Base-by-base conservation (phyloP, 2,797 vertebrate genomes). In the Pangasius krempfi region DNA sequence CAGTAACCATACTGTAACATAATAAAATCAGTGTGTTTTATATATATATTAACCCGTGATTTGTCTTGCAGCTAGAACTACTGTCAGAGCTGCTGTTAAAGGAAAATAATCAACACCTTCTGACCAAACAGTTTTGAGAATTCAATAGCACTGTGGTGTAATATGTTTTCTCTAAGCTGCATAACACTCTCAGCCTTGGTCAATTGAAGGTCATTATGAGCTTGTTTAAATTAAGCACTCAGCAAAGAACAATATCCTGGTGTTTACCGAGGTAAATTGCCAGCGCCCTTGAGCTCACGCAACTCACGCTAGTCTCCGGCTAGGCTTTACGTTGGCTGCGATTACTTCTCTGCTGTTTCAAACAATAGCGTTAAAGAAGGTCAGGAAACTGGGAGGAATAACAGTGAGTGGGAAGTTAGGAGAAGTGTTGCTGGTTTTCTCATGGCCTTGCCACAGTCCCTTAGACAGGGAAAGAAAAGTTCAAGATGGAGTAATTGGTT, bases 301-400 rank as follows among this genome's bases (percentile, higher is more conserved):
- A 25, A 84, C 64, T 84, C 83, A 84, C 30, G 27, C 83, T 84
- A 84, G 30, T 52, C 83, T 54, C 18, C 64, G 40, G 14, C 47
- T 81, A 60, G 81, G 62, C 33, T 58, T 37, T 37, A 52, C 50
- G 33, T 14, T 54, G 88, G 56, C 82, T 47, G 40, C 27, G 50
- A 40, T 88, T 44, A 44, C 50, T 81, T 88, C 66, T 76, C 66
- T 64, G 44, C 47, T 27, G 33, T 88, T 88, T 30, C n/a, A 87
- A 87, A 87, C 88, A 89, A 88, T 78, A 22, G 40, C 68, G 33
- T 87, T 86, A 66, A 40, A 84, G 66, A 66, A 66, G 81, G 58
- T 50, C 89, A 90, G 88, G 88, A 91, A 87, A 82, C 87, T 83
- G 87, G 66, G 44, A 86, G 88, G 80, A 87, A 90, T 85, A 89